Percentiles rank a stretch among this genome's conserved stretches.
phyloP scores from a whole-genome alignment of 2,888 invertebrate species.

The Sinopyrophorus schimmeli region DNA sequence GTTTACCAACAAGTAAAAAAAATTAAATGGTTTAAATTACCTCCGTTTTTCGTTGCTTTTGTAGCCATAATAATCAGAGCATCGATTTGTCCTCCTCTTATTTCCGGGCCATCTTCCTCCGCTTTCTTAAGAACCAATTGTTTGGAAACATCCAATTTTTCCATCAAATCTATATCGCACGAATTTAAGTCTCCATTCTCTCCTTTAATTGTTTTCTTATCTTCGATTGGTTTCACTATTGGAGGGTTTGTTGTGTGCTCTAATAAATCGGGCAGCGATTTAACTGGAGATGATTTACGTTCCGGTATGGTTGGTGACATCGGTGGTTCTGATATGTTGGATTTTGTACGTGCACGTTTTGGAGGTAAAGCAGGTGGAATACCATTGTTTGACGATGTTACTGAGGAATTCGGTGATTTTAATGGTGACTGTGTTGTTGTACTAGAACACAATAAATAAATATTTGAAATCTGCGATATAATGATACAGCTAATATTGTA shows the following conservation, averaged over 20 bases:
- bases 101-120: conserved; percentile 86
- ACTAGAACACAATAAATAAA: conserved; percentile 7
- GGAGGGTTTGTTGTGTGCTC: conserved; percentile 47
- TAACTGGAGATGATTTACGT: conserved; percentile 32
- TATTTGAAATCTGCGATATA: no score
- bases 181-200: conserved; percentile 37
- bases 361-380: conserved; percentile 66
- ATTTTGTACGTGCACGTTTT: conserved; percentile 60
- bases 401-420: conserved; percentile 32
- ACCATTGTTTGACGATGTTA: conserved; percentile 40
- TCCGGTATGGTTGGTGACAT: conserved; percentile 33
- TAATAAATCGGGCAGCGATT: conserved; percentile 50
- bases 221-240: conserved; percentile 33
- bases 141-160: conserved; percentile 79
- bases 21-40: no score
- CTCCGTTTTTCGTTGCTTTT: conserved; percentile 84
- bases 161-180: conserved; percentile 65
- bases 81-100: conserved; percentile 91
- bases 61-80: conserved; percentile 96
- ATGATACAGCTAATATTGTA: no score
- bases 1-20: no score
- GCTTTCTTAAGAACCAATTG: conserved; percentile 78
- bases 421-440: conserved; percentile 41
- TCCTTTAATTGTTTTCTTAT: conserved; percentile 37
- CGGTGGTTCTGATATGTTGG: conserved; percentile 56